These are phyloP conservation scores for Drosophila buzzatii DNA, from an alignment of 2,888 invertebrate species.

Conservation along the genomic window DNA sequence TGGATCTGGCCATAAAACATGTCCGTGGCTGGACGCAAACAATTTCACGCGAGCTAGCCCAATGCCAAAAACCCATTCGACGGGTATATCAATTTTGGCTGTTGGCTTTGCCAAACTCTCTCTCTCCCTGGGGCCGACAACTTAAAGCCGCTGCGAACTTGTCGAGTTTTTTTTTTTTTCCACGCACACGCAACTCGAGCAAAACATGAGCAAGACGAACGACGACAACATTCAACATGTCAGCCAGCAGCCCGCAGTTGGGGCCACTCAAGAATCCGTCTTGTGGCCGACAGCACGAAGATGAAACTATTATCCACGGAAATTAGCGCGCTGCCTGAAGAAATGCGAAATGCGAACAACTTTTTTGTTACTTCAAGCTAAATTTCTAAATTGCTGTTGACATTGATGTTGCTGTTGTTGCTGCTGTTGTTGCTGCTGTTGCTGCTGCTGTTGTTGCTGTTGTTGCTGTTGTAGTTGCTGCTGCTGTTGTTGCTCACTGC, in stretches of 20 bases:
- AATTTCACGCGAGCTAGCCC: slow-evolving; percentile 53
- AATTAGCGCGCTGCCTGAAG: slow-evolving; percentile 71
- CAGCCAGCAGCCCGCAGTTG: slow-evolving; percentile 28
- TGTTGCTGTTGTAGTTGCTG: slow-evolving; percentile 12
- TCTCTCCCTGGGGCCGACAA: slow-evolving; percentile 29
- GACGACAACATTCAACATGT: slow-evolving; percentile 69
- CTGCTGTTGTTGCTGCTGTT: slow-evolving; percentile 9
- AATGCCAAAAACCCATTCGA: slow-evolving; percentile 39
- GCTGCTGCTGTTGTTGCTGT: slow-evolving; percentile 14
- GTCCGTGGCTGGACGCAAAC: slow-evolving; percentile 46
- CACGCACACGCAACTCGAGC: slow-evolving; percentile 67
- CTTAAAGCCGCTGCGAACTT: slow-evolving; percentile 52
- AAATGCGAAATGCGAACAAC: slow-evolving; percentile 59
- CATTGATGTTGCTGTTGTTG: slow-evolving; percentile 37
- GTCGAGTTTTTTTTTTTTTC: slow-evolving; percentile 16
- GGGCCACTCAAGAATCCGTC: slow-evolving; percentile 21
- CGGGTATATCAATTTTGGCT: slow-evolving; percentile 61
- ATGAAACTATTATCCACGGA: slow-evolving; percentile 77
- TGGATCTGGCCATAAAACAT: slow-evolving; percentile 59
- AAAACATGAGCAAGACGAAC: slow-evolving; percentile 61
- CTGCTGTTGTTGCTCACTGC: slow-evolving; percentile 14
- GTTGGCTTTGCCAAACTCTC: slow-evolving; percentile 46
- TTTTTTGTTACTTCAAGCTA: slow-evolving; percentile 60
- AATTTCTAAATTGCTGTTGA: slow-evolving; percentile 72
- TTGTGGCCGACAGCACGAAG: slow-evolving; percentile 49